A percentile compares a stretch with the other conserved stretches of the same genome.
Evolutionary conservation across 2,888 invertebrate species (phyloP).

Genomic region (Eurytoma californica): DNA sequence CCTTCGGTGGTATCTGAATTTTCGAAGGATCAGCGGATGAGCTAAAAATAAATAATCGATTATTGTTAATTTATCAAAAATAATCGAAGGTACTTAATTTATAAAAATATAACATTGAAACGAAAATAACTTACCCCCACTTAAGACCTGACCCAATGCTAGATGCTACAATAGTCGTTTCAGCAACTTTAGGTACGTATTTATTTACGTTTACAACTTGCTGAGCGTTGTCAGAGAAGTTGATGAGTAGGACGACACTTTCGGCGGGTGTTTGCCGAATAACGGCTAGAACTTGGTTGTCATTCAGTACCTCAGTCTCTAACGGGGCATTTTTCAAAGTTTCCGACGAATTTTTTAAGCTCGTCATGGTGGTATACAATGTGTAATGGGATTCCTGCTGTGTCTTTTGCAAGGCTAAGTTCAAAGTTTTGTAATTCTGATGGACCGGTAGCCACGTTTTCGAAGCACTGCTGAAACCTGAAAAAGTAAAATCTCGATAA

Average conservation of each 20-base stretch:
- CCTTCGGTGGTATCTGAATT: not conserved
- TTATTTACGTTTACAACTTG: not conserved
- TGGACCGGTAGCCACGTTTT: conserved; percentile 83
- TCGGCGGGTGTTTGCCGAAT: not conserved
- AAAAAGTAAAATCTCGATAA: too few relatives aligned
- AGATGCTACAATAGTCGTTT: not conserved
- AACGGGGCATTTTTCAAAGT: conserved; percentile 3
- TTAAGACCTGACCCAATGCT: conserved; percentile 3
- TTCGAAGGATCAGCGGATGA: not conserved
- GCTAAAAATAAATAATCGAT: not conserved
- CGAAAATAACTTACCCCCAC: not conserved
- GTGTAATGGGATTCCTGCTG: conserved; percentile 77
- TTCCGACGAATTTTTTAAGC: conserved; percentile 16
- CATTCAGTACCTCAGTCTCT: not conserved
- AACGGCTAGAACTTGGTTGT: not conserved
- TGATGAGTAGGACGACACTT: not conserved
- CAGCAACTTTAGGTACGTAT: not conserved
- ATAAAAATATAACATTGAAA: not conserved
- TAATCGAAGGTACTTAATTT: not conserved
- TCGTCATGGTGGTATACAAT: conserved; percentile 76
- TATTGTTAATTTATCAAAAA: not conserved
- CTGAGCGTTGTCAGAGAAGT: not conserved
- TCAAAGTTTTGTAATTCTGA: conserved; percentile 78
- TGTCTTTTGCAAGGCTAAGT: conserved; percentile 78
- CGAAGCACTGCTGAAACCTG: conserved; percentile 78